phyloP scores from a whole-genome alignment of 2,113 vertebrate genomes.

The Nothoprocta perdicaria region DNA sequence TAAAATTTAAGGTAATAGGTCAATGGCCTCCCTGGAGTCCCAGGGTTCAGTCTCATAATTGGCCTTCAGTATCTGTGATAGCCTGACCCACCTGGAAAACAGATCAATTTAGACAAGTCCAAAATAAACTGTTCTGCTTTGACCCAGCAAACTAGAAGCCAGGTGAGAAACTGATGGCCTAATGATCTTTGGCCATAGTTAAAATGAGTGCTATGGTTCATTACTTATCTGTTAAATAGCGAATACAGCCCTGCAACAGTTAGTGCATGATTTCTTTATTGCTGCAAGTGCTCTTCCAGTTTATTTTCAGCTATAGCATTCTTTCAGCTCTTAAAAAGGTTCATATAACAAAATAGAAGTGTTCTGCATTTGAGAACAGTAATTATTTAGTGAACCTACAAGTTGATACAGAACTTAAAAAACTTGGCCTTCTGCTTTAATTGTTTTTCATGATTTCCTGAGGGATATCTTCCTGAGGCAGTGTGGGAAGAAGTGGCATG shows the following conservation, averaged over 20 bases:
- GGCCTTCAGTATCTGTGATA: background rate
- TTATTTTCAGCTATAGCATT: background rate
- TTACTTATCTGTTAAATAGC: background rate
- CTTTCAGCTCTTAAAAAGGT: background rate
- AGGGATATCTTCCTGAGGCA: background rate
- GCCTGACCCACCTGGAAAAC: background rate
- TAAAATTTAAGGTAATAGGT: background rate
- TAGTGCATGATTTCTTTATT: background rate
- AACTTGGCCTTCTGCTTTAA: background rate
- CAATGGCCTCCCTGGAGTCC: accelerated
- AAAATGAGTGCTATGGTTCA: background rate
- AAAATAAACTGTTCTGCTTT: background rate
- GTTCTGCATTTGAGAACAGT: background rate
- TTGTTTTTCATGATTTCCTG: background rate
- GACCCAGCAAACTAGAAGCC: background rate
- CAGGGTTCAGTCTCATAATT: background rate
- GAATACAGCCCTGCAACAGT: background rate
- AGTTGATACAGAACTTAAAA: background rate
- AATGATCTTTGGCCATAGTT: background rate
- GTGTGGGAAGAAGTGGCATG: background rate
- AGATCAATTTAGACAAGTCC: background rate
- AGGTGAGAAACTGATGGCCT: background rate
- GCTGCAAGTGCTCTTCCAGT: background rate
- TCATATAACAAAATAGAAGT: background rate
- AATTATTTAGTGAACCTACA: background rate